Percentiles rank a stretch among this genome's conserved stretches.
These are phyloP conservation scores for Oscheius sp. DNA, from an alignment of 2,888 invertebrate genomes.

Conservation along the genomic window DNA sequence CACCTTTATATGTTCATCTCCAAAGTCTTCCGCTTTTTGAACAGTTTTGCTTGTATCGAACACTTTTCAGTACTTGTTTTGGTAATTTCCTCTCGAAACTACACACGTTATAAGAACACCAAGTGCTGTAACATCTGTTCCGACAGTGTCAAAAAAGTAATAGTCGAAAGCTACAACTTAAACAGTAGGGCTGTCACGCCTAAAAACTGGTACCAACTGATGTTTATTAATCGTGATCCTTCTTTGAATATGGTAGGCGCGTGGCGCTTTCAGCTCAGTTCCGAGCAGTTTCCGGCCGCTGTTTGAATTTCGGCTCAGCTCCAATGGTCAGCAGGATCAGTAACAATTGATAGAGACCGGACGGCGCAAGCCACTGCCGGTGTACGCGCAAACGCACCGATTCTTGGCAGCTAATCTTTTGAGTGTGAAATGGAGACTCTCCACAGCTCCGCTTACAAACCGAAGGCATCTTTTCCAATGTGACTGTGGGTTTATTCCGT, in stretches of 20 bases:
- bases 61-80: neutral
- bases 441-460: neutral
- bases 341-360: conserved; percentile 39
- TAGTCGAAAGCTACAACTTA: too few relatives aligned
- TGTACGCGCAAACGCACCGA: conserved; percentile 24
- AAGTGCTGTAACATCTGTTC: neutral
- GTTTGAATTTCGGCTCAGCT: conserved; percentile 36
- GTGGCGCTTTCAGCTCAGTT: conserved; percentile 7
- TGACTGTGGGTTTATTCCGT: too few relatives aligned
- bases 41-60: conserved; percentile 1
- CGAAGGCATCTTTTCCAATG: too few relatives aligned
- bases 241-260: conserved; percentile 12
- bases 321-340: conserved; percentile 37
- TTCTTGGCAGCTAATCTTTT: conserved; percentile 31
- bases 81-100: conserved; percentile 12
- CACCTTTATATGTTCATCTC: conserved; percentile 20
- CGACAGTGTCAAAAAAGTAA: neutral
- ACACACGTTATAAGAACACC: neutral
- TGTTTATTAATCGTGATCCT: conserved; percentile 22
- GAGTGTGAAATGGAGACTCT: conserved; percentile 25
- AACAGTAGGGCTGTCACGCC: too few relatives aligned
- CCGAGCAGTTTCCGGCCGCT: conserved; percentile 29
- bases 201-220: neutral
- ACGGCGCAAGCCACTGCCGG: conserved; percentile 23
- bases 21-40: conserved; percentile 11